A percentile compares a stretch with the other conserved stretches of the same genome.
phyloP scores from a whole-genome alignment of 2,888 invertebrate species.

The Notodonta dromedarius region DNA sequence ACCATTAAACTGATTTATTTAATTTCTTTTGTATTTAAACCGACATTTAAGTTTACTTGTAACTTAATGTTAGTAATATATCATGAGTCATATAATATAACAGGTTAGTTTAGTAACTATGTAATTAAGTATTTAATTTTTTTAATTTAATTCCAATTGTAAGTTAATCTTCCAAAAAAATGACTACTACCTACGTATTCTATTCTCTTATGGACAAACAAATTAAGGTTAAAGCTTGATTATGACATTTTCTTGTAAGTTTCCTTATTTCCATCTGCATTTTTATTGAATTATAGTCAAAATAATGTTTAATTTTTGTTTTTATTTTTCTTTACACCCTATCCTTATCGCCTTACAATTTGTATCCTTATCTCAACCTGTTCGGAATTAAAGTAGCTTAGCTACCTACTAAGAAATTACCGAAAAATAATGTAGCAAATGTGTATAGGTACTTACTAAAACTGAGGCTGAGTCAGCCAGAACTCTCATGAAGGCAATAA shows the following conservation, averaged over 20 bases:
- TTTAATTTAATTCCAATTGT: slow-evolving; percentile 80
- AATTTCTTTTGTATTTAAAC: slow-evolving; percentile 83
- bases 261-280: slow-evolving; percentile 84
- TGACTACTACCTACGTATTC: slow-evolving; percentile 73
- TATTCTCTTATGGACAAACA: slow-evolving; percentile 73
- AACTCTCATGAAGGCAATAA: background rate
- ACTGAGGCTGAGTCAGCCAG: background rate
- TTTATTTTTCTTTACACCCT: slow-evolving; percentile 61
- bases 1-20: slow-evolving; percentile 82
- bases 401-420: background rate
- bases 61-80: slow-evolving; percentile 80
- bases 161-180: slow-evolving; percentile 80
- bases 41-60: slow-evolving; percentile 76
- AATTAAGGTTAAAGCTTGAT: slow-evolving; percentile 79
- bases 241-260: slow-evolving; percentile 83
- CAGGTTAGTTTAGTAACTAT: slow-evolving; percentile 81
- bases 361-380: too few relatives aligned
- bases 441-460: background rate
- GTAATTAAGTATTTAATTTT: slow-evolving; percentile 84
- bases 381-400: too few relatives aligned
- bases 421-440: background rate
- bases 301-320: slow-evolving; percentile 75
- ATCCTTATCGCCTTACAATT: background rate
- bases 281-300: slow-evolving; percentile 85
- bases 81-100: slow-evolving; percentile 84